Evolutionary conservation across 2,797 vertebrate genomes (phyloP).

Genomic region (Phoeniculus purpureus): DNA sequence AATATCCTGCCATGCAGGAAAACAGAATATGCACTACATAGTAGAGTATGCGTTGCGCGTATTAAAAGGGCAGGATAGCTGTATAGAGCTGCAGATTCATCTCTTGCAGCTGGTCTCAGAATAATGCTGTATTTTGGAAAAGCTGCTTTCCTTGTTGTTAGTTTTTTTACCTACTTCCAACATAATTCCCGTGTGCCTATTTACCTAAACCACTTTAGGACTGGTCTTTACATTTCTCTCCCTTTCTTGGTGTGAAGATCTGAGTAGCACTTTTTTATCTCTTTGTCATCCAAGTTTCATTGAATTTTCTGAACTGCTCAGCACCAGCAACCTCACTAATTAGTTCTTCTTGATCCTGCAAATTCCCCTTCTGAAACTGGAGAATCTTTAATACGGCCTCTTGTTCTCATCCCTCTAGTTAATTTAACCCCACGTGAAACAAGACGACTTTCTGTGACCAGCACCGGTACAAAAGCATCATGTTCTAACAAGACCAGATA

Average conservation of each 20-base stretch:
- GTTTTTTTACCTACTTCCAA: neutral
- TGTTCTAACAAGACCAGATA: neutral
- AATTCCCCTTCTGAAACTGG: neutral
- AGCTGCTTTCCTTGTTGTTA: neutral
- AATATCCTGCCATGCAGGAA: neutral
- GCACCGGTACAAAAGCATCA: neutral
- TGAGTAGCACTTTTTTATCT: neutral
- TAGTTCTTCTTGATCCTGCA: neutral
- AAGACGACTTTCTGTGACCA: neutral
- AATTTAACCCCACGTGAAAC: neutral
- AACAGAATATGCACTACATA: neutral
- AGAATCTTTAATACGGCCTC: neutral
- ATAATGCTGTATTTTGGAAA: neutral
- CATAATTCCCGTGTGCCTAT: neutral
- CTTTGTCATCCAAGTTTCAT: neutral
- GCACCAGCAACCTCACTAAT: neutral
- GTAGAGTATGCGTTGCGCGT: neutral
- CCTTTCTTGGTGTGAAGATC: neutral
- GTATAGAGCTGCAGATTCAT: neutral
- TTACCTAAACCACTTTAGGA: neutral
- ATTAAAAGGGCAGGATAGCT: neutral
- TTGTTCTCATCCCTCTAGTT: neutral
- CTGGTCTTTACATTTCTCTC: neutral
- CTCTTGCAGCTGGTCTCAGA: neutral
- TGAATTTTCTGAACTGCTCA: neutral